Evolutionary conservation across 2,797 vertebrate genomes (phyloP).

Genomic region (Champsocephalus esox): DNA sequence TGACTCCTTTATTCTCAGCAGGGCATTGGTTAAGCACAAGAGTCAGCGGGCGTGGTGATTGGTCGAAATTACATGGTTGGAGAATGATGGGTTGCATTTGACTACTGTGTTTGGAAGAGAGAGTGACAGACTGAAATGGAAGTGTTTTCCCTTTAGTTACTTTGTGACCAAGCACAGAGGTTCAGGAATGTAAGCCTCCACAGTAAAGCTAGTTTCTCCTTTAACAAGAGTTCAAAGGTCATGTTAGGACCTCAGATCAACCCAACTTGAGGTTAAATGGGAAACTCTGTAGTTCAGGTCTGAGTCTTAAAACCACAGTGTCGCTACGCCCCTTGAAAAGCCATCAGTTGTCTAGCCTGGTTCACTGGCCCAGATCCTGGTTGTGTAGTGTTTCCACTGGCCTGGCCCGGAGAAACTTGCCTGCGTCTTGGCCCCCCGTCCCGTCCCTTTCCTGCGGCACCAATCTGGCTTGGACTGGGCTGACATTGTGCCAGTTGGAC

Average conservation of each 20-base stretch:
- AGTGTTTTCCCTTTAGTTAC: constrained; percentile 19
- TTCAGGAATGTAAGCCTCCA: constrained; percentile 40
- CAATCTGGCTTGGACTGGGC: constrained; percentile 46
- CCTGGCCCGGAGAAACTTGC: constrained; percentile 52
- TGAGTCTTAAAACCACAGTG: constrained; percentile 35
- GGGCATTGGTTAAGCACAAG: constrained; percentile 28
- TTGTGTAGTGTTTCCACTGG: constrained; percentile 70
- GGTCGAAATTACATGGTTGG: constrained; percentile 47
- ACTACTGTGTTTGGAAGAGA: constrained; percentile 29
- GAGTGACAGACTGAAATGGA: constrained; percentile 15
- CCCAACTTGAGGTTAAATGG: constrained; percentile 36
- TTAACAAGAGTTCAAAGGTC: constrained; percentile 60
- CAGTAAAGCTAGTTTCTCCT: constrained; percentile 14
- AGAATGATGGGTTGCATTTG: constrained; percentile 27
- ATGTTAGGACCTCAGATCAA: constrained; percentile 42
- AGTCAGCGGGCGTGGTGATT: constrained; percentile 32
- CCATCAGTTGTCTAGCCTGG: constrained; percentile 57
- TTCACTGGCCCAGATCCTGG: constrained; percentile 55
- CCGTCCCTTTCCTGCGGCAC: constrained; percentile 40
- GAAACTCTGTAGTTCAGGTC: constrained; percentile 28
- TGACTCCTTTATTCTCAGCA: constrained; percentile 19
- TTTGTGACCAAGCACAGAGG: constrained; percentile 1
- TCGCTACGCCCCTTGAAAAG: constrained; percentile 57
- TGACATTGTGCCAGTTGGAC: constrained; percentile 53
- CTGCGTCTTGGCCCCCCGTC: constrained; percentile 45